phyloP scores from a whole-genome alignment of 2,113 vertebrate genomes.

The Lipotes vexillifer region DNA sequence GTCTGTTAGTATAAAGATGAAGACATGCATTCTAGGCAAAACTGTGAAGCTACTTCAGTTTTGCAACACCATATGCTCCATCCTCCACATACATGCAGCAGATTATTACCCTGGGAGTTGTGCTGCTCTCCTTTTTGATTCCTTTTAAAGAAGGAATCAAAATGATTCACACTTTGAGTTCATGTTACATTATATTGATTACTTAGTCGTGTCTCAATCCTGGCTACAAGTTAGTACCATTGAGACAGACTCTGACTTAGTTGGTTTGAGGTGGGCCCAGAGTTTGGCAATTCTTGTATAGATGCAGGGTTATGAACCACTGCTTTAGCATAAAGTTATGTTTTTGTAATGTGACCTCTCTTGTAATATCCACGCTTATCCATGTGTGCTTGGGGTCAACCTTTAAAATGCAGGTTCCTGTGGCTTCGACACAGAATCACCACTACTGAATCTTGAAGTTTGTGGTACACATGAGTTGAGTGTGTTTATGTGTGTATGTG shows the following conservation, averaged over 20 bases:
- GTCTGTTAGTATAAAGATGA: not conserved
- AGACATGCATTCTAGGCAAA: not conserved
- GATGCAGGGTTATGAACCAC: not conserved
- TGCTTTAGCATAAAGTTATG: not conserved
- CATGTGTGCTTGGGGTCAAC: not conserved
- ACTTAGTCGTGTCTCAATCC: not conserved
- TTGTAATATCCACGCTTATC: not conserved
- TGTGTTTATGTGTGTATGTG: not conserved
- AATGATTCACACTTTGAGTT: not conserved
- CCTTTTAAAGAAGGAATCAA: not conserved
- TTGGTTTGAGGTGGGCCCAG: not conserved
- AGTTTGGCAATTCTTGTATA: not conserved
- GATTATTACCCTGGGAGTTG: not conserved
- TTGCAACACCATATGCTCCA: not conserved
- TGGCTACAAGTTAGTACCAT: not conserved
- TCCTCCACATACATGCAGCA: no score
- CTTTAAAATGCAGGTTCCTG: not conserved
- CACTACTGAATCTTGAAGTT: not conserved
- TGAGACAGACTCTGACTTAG: not conserved
- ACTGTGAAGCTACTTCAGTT: not conserved
- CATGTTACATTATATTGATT: not conserved
- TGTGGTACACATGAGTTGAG: not conserved
- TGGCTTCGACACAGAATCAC: not conserved
- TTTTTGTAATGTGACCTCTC: not conserved
- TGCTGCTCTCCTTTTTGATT: no score